These are phyloP conservation scores for Epinephelus fuscoguttatus DNA, from an alignment of 2,113 vertebrate genomes.

Conservation along the genomic window DNA sequence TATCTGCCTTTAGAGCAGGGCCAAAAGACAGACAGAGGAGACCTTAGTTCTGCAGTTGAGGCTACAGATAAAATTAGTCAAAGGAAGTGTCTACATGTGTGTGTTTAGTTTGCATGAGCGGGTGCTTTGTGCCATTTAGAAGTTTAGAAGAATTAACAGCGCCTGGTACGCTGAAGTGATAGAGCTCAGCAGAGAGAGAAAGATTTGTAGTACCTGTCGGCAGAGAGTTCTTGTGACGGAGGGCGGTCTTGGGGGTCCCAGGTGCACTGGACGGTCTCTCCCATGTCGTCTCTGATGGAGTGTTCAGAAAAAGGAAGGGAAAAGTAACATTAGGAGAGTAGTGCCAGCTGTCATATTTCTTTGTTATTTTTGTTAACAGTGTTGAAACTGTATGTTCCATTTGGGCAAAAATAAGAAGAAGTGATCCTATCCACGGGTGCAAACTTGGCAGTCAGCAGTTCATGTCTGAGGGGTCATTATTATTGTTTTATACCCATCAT, in stretches of 20 bases:
- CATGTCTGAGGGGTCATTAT: too few species aligned
- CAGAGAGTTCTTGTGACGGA: slow-evolving; percentile 89
- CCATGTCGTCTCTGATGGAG: slow-evolving; percentile 94
- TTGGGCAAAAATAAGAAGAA: slow-evolving; percentile 46
- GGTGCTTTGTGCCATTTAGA: slow-evolving; percentile 59
- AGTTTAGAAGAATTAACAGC: slow-evolving; percentile 48
- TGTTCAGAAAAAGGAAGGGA: not conserved
- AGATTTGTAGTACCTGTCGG: slow-evolving; percentile 87
- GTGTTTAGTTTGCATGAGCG: slow-evolving; percentile 56
- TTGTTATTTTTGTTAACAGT: not conserved
- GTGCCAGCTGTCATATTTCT: not conserved
- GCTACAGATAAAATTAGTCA: slow-evolving; percentile 70
- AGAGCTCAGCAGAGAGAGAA: slow-evolving; percentile 9
- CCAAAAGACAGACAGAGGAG: slow-evolving; percentile 59
- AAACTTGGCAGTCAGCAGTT: slow-evolving; percentile 25
- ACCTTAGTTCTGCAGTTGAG: slow-evolving; percentile 50
- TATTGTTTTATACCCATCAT: not conserved
- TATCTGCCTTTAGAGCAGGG: slow-evolving; percentile 24
- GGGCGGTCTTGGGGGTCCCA: slow-evolving; percentile 89
- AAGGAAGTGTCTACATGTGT: slow-evolving; percentile 58
- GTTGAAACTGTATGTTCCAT: not conserved
- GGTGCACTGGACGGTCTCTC: slow-evolving; percentile 91
- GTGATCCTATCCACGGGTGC: slow-evolving; percentile 32
- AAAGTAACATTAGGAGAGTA: slow-evolving; percentile 8
- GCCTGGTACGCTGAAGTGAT: slow-evolving; percentile 6